Evolutionary conservation across 2,113 vertebrate genomes (phyloP).

Genomic region (Saguinus imperator): DNA sequence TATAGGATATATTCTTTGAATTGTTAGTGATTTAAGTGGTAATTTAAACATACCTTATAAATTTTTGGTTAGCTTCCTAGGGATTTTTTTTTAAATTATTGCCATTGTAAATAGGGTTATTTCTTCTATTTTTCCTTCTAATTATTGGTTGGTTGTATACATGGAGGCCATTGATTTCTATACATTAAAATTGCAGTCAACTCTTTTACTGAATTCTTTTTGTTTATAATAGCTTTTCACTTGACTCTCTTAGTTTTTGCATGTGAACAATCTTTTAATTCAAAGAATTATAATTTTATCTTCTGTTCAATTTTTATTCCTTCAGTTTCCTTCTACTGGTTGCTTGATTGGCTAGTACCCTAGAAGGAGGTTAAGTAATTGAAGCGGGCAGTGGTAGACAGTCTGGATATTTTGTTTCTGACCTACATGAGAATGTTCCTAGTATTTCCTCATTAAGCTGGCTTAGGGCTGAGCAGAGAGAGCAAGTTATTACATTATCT

Average conservation of each 20-base stretch:
- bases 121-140: neutral
- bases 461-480: neutral
- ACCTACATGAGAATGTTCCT: neutral
- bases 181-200: neutral
- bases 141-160: neutral
- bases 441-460: neutral
- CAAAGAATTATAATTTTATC: neutral
- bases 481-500: neutral
- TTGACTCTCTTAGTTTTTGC: neutral
- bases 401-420: neutral
- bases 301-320: neutral
- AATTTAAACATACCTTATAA: neutral
- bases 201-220: neutral
- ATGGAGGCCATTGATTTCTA: neutral
- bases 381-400: neutral
- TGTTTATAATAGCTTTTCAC: conserved; percentile 6
- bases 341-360: neutral
- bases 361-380: neutral
- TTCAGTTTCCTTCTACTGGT: neutral
- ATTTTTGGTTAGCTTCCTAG: neutral
- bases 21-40: neutral
- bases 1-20: neutral
- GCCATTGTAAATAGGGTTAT: neutral
- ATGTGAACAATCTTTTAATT: neutral
- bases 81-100: neutral